Evolutionary conservation across 92 coral and sea anemone species (phyloP).

Genomic region (Paragorgia papillata): DNA sequence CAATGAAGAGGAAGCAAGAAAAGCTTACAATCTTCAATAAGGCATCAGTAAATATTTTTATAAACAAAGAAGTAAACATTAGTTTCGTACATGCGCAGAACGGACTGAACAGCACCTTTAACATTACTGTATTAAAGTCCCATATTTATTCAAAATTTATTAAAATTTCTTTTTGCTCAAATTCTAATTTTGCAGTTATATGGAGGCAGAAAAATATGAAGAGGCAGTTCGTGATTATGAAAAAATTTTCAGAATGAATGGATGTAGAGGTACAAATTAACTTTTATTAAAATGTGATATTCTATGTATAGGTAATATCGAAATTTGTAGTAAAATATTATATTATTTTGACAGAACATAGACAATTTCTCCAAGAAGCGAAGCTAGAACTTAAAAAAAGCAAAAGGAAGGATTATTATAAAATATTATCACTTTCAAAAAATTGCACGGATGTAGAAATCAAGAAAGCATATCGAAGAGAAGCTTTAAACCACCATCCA

Average conservation of each 20-base stretch:
- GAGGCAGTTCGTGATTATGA: conserved; percentile 97
- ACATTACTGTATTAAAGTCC: too few species aligned
- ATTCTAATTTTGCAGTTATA: conserved; percentile 62
- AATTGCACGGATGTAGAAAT: conserved; percentile 76
- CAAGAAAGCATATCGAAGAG: conserved; percentile 89
- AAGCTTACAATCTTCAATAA: too few species aligned
- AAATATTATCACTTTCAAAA: conserved; percentile 74
- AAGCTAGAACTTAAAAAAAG: conserved; percentile 93
- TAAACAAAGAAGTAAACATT: too few species aligned
- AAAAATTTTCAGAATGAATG: conserved; percentile 84
- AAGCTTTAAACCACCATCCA: conserved; percentile 94
- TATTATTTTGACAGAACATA: conserved; percentile 77
- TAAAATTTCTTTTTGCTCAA: background rate
- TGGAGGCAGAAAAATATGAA: conserved; percentile 92
- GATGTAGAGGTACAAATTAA: conserved; percentile 43
- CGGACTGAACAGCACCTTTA: too few species aligned
- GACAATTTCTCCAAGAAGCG: conserved; percentile 85
- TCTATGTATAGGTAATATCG: too few species aligned
- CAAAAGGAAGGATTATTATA: conserved; percentile 96
- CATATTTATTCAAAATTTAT: too few species aligned
- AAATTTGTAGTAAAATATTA: too few species aligned
- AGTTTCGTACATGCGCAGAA: too few species aligned
- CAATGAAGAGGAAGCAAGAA: too few species aligned
- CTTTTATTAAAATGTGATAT: background rate
- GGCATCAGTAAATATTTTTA: too few species aligned